These are phyloP conservation scores for Mycetomoellerius zeteki DNA, from an alignment of 1,140 invertebrate species.

Conservation along the genomic window DNA sequence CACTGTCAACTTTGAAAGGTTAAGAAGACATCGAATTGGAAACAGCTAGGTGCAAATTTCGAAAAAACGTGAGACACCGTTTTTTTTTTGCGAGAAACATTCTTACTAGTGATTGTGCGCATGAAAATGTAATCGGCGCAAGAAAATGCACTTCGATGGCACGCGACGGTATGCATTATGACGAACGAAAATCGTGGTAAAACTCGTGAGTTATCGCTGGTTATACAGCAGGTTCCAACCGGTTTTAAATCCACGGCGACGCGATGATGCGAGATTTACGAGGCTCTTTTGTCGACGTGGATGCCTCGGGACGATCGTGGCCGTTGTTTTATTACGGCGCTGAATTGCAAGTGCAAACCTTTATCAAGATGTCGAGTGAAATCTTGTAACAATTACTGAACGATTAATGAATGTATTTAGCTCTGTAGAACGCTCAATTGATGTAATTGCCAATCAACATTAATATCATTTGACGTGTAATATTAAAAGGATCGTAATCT, in stretches of 20 bases:
- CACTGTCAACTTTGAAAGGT: too few relatives aligned
- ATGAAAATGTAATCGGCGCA: not conserved
- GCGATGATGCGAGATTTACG: conserved; percentile 75
- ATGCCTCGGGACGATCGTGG: conserved; percentile 48
- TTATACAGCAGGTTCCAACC: conserved; percentile 63
- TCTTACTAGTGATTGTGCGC: conserved; percentile 11
- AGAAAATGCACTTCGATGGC: conserved; percentile 15
- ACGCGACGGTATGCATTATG: conserved; percentile 2
- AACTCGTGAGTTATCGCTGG: conserved; percentile 68
- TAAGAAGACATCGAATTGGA: not conserved
- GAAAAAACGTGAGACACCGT: not conserved
- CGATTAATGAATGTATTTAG: conserved; percentile 56
- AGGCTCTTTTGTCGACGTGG: conserved; percentile 70
- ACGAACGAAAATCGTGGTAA: conserved; percentile 68
- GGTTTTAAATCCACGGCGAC: conserved; percentile 75
- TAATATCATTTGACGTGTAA: not conserved
- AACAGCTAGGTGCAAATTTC: not conserved
- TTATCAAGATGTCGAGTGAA: conserved; percentile 53
- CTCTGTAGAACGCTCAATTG: not conserved
- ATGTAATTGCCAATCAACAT: conserved; percentile 42
- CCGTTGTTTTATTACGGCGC: conserved; percentile 62
- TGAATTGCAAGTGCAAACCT: conserved; percentile 42
- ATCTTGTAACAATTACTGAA: conserved; percentile 41
- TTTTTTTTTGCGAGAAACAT: not conserved
- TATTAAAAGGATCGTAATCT: not conserved